A percentile compares a stretch with the other conserved stretches of the same genome.
Evolutionary conservation across 2,888 invertebrate species (phyloP).

Genomic region (Noctua comes): DNA sequence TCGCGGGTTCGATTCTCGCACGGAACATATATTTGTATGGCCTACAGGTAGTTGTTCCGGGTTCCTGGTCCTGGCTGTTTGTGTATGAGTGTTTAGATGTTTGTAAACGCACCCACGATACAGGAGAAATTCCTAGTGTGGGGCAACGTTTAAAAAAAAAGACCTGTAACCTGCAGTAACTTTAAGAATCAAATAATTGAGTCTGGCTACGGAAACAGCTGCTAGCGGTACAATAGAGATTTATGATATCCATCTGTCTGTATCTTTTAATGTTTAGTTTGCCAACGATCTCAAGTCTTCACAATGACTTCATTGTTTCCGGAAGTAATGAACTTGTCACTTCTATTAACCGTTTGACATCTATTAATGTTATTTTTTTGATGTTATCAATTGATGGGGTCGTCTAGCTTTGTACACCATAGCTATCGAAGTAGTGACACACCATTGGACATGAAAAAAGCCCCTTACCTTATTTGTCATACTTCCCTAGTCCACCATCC

Average conservation of each 20-base stretch:
- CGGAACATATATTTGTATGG: too few species aligned
- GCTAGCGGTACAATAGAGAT: background rate
- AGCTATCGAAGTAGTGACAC: background rate
- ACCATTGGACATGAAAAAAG: background rate
- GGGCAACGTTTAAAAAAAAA: too few species aligned
- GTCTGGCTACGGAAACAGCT: background rate
- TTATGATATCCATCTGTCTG: background rate
- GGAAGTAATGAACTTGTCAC: slow-evolving; percentile 28
- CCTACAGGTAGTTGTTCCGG: too few species aligned
- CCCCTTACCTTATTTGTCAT: background rate
- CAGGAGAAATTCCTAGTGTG: too few species aligned
- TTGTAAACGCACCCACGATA: too few species aligned
- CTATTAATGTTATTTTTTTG: slow-evolving; percentile 1
- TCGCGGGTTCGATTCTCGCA: too few species aligned
- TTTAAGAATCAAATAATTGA: background rate
- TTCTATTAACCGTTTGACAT: slow-evolving; percentile 26
- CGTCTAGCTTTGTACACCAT: background rate
- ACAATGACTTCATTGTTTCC: slow-evolving; percentile 21
- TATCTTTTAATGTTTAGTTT: background rate
- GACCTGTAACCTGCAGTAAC: too few species aligned
- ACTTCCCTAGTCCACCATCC: background rate
- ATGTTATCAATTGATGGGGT: background rate
- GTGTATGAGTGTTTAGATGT: too few species aligned
- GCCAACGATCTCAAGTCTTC: background rate
- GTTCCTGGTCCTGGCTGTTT: too few species aligned